phyloP scores from a whole-genome alignment of 1,140 invertebrate genomes.

The Pseudomyrmex gracilis region DNA sequence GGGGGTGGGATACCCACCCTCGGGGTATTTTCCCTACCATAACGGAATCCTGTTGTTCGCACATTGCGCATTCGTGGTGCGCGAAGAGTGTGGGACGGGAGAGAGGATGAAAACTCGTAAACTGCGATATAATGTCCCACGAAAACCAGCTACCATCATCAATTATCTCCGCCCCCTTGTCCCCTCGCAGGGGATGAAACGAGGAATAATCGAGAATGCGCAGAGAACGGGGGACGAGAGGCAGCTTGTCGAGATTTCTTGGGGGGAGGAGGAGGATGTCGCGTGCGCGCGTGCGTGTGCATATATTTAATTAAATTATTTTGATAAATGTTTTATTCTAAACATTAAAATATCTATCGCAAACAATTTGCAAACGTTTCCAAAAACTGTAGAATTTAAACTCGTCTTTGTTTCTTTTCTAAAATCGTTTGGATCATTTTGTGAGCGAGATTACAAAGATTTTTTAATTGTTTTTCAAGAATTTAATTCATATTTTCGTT shows the following conservation, averaged over 20 bases:
- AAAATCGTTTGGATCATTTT: too few relatives aligned
- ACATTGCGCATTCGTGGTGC: conserved; percentile 36
- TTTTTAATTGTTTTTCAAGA: too few relatives aligned
- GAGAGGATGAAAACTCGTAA: conserved; percentile 61
- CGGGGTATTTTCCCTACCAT: conserved; percentile 30
- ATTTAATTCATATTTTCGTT: neutral
- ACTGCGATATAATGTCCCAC: conserved; percentile 77
- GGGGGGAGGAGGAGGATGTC: neutral
- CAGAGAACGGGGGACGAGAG: neutral
- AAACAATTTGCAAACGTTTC: too few relatives aligned
- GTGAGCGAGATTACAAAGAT: too few relatives aligned
- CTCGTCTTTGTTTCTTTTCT: too few relatives aligned
- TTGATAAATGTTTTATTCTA: too few relatives aligned
- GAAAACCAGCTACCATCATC: conserved; percentile 76
- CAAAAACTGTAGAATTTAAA: too few relatives aligned
- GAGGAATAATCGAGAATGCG: conserved; percentile 45
- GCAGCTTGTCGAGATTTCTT: conserved; percentile 33
- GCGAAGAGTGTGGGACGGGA: neutral
- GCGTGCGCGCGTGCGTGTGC: too few relatives aligned
- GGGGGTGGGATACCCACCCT: conserved; percentile 40
- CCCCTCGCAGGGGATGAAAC: conserved; percentile 50
- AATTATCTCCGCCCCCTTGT: conserved; percentile 74
- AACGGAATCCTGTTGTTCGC: conserved; percentile 27
- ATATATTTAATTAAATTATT: too few relatives aligned
- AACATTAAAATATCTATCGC: too few relatives aligned